A percentile compares a stretch with the other conserved stretches of the same genome.
Conservation (phyloP, 2,113 vertebrate genomes). For the Martes martes region DNA sequence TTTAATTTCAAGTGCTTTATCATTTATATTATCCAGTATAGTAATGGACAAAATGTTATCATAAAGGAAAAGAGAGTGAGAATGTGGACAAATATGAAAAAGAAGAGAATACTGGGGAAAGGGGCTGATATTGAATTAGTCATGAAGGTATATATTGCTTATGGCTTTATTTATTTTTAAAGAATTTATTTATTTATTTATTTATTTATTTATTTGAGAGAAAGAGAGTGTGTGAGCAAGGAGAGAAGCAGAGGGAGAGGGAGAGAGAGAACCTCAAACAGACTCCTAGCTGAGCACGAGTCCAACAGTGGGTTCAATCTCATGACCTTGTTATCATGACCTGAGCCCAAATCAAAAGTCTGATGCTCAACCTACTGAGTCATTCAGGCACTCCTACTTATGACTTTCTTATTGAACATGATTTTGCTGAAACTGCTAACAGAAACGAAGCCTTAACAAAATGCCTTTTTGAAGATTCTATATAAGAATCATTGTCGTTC, state of each 20-base stretch:
- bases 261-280: not conserved
- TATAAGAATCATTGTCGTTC: not conserved
- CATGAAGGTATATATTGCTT: not conserved
- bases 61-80: not conserved
- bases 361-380: not conserved
- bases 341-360: not conserved
- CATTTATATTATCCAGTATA: not conserved
- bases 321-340: not conserved
- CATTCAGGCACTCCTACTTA: not conserved
- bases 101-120: not conserved
- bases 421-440: constrained; percentile 7
- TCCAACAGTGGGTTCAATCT: not conserved
- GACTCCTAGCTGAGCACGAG: not conserved
- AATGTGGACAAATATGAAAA: not conserved
- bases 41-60: not conserved
- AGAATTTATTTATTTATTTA: not conserved
- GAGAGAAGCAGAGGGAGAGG: not conserved
- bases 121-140: not conserved
- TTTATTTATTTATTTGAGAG: not conserved
- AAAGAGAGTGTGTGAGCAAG: not conserved
- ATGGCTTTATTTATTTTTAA: not conserved
- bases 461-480: not conserved
- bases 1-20: not conserved
- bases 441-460: not conserved
- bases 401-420: not conserved